Conservation (phyloP, 2,888 invertebrate genomes). For the Agriotes lineatus region DNA sequence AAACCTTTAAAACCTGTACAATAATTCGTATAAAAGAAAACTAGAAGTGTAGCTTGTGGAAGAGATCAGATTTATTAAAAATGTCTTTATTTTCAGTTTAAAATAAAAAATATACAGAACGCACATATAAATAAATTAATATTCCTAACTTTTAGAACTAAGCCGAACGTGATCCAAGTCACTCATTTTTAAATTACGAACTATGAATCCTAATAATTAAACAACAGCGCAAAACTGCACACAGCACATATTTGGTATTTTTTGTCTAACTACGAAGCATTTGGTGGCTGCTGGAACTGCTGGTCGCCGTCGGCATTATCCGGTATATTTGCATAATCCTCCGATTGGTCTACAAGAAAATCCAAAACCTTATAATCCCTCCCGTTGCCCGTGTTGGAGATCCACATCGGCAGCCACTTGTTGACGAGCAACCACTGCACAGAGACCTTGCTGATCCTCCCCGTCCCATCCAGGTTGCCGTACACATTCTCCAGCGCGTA, state of each 20-base stretch:
- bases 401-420: constrained; percentile 76
- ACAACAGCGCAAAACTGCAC: constrained; percentile 16
- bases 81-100: neutral
- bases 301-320: constrained; percentile 25
- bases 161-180: neutral
- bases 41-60: too few species aligned
- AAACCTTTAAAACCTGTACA: too few species aligned
- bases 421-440: constrained; percentile 77
- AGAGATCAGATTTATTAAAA: constrained; percentile 1
- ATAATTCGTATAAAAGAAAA: too few species aligned
- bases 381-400: constrained; percentile 69
- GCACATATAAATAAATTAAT: constrained; percentile 12
- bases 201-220: neutral
- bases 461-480: constrained; percentile 60
- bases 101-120: constrained; percentile 12
- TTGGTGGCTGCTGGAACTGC: constrained; percentile 13
- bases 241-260: constrained; percentile 32
- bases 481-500: constrained; percentile 61
- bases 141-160: neutral
- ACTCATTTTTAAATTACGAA: neutral
- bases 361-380: constrained; percentile 69
- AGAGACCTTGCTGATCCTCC: constrained; percentile 73
- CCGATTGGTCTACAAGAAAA: constrained; percentile 53
- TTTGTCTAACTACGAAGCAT: constrained; percentile 26
- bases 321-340: constrained; percentile 12